These are phyloP conservation scores for Cremastinae sp. DNA, from an alignment of 2,888 invertebrate genomes.

Conservation along the genomic window DNA sequence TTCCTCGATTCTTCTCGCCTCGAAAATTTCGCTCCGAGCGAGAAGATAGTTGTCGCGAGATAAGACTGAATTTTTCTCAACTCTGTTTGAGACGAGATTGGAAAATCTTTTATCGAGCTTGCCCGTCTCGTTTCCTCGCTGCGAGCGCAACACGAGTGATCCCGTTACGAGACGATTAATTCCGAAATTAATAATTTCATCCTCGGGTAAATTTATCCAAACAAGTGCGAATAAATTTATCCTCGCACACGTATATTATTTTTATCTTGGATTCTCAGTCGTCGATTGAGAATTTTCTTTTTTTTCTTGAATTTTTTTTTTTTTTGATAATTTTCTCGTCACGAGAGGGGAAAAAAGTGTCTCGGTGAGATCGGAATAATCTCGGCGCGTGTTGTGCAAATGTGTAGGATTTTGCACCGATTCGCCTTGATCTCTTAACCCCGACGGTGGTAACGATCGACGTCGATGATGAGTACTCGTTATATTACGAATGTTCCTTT, in stretches of 20 bases:
- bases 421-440: constrained; percentile 61
- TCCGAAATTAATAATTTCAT: no score
- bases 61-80: constrained; percentile 38
- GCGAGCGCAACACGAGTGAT: background rate
- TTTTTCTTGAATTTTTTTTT: no score
- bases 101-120: constrained; percentile 35
- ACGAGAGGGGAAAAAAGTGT: no score
- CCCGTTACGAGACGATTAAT: background rate
- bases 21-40: constrained; percentile 5
- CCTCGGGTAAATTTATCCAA: no score
- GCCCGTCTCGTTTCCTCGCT: background rate
- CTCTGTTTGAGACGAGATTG: constrained; percentile 40
- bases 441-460: constrained; percentile 41
- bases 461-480: constrained; percentile 43
- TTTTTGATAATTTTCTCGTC: no score
- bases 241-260: no score
- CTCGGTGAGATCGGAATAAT: background rate
- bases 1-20: constrained; percentile 12
- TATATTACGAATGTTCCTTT: constrained; percentile 44
- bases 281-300: no score
- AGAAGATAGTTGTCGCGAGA: constrained; percentile 33
- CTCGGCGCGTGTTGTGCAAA: constrained; percentile 7
- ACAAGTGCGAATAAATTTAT: no score
- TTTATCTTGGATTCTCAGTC: no score
- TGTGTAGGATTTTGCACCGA: constrained; percentile 24